phyloP scores from a whole-genome alignment of 1,140 invertebrate species.

The Mamestra configurata region DNA sequence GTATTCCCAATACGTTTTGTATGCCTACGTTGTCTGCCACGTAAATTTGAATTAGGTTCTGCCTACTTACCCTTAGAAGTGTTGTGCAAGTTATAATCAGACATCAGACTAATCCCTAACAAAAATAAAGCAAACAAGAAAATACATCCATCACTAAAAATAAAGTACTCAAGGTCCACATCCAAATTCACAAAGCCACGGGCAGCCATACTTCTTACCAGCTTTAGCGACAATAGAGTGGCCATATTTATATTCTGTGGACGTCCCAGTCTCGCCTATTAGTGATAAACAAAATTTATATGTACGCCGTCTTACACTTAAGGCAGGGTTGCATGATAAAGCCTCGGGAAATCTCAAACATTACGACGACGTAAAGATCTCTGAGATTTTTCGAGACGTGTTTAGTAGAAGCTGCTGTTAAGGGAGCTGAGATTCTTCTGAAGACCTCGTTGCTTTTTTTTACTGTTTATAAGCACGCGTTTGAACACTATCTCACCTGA shows the following conservation, averaged over 20 bases:
- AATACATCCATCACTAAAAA: constrained; percentile 12
- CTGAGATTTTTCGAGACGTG: constrained; percentile 3
- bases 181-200: constrained; percentile 25
- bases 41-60: no score
- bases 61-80: no score
- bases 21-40: no score
- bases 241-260: constrained; percentile 30
- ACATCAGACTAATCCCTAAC: neutral
- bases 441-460: no score
- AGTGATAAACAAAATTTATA: constrained; percentile 47
- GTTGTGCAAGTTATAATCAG: no score
- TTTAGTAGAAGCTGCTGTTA: neutral
- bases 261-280: constrained; percentile 21
- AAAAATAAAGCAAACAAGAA: neutral
- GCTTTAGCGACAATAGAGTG: constrained; percentile 28
- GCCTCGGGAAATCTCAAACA: neutral
- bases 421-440: no score
- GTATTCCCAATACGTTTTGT: no score
- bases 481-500: no score
- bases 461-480: no score
- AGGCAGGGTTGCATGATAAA: constrained; percentile 1
- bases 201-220: constrained; percentile 16
- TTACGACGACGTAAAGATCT: neutral
- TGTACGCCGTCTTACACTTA: constrained; percentile 38
- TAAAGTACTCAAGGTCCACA: neutral